Evolutionary conservation across 1,140 invertebrate genomes (phyloP).

Genomic region (Pteromalus puparum): DNA sequence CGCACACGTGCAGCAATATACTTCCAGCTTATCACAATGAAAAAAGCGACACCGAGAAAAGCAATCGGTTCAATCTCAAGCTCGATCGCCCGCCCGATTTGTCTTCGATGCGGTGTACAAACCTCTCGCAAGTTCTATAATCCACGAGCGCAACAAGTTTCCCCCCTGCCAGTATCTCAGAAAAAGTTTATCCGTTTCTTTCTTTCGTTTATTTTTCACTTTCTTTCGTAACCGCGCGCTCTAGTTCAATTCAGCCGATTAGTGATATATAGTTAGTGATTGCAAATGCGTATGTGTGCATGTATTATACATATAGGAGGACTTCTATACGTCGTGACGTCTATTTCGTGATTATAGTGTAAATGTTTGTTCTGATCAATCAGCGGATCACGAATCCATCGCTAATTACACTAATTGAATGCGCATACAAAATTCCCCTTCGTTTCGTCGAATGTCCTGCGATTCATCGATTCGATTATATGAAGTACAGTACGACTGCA

Average conservation of each 20-base stretch:
- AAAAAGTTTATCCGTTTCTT: background rate
- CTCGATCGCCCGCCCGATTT: too few relatives aligned
- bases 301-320: background rate
- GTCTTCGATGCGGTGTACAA: too few relatives aligned
- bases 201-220: background rate
- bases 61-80: background rate
- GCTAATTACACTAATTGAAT: background rate
- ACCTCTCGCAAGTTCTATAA: too few relatives aligned
- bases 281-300: background rate
- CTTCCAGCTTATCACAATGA: slow-evolving; percentile 1
- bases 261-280: background rate
- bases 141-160: too few relatives aligned
- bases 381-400: background rate
- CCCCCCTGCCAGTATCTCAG: too few relatives aligned
- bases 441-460: too few relatives aligned
- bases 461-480: too few relatives aligned
- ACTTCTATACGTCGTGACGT: background rate
- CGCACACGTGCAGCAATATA: background rate
- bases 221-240: background rate
- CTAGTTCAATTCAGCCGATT: background rate
- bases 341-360: background rate
- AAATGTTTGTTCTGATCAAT: background rate
- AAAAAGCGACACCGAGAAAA: background rate
- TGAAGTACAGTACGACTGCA: too few relatives aligned
- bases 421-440: background rate